These are phyloP conservation scores for Bombus pascuorum DNA, from an alignment of 1,140 invertebrate species.

Conservation along the genomic window DNA sequence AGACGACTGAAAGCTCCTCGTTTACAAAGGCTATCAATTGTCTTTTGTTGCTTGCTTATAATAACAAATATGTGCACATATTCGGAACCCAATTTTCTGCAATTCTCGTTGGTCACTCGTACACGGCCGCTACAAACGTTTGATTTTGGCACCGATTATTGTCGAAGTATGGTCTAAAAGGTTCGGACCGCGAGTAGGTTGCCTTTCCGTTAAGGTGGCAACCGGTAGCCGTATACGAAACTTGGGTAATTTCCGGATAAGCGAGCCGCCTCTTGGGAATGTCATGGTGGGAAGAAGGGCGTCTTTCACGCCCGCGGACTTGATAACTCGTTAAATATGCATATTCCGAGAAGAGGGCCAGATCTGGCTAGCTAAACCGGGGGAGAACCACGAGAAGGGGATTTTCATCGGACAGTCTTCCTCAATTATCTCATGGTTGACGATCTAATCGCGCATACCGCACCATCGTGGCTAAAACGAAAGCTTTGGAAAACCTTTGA, in stretches of 20 bases:
- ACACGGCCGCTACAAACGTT: neutral
- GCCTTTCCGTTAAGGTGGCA: constrained; percentile 1
- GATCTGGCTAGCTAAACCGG: constrained; percentile 58
- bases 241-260: constrained; percentile 74
- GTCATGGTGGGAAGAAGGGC: constrained; percentile 48
- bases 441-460: constrained; percentile 77
- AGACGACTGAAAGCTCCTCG: no score
- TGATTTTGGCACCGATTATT: neutral
- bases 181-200: constrained; percentile 15
- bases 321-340: constrained; percentile 79
- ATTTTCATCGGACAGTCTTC: constrained; percentile 75
- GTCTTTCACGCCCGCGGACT: constrained; percentile 69
- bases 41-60: no score
- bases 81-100: no score
- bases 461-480: constrained; percentile 67
- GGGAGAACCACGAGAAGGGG: constrained; percentile 56
- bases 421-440: constrained; percentile 78
- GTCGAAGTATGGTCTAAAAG: neutral
- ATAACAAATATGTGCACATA: no score
- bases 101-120: no score
- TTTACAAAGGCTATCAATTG: no score
- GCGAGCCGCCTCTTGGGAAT: constrained; percentile 33
- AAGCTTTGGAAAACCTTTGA: constrained; percentile 75
- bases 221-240: constrained; percentile 58
- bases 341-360: constrained; percentile 68